Evolutionary conservation across 53 echinoderm and acorn worm genomes (phyloP).

Genomic region (Holothuria leucospilota): DNA sequence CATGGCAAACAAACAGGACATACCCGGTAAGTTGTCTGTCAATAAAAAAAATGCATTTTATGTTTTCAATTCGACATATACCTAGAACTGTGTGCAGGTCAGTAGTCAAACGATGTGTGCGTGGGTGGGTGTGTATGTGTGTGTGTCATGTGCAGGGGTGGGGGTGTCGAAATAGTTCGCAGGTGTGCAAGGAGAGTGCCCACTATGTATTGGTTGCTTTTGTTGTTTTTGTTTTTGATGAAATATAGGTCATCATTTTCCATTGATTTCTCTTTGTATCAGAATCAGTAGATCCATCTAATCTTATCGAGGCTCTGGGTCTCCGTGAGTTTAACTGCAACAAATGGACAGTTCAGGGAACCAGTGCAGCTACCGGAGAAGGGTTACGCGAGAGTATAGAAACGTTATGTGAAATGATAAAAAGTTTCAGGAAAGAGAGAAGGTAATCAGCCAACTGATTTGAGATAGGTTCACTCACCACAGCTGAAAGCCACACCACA

Average conservation of each 20-base stretch:
- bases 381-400: constrained; percentile 72
- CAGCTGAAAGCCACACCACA: too few relatives aligned
- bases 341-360: constrained; percentile 85
- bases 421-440: neutral
- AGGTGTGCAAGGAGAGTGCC: too few relatives aligned
- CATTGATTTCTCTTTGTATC: neutral
- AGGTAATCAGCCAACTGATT: too few relatives aligned
- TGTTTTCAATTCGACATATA: neutral
- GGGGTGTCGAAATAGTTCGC: too few relatives aligned
- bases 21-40: constrained; percentile 72
- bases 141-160: too few relatives aligned
- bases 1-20: constrained; percentile 92
- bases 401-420: constrained; percentile 38
- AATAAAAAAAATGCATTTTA: neutral
- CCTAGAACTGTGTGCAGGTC: neutral
- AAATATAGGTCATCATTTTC: neutral
- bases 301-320: constrained; percentile 66
- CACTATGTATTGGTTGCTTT: too few relatives aligned
- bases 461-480: too few relatives aligned
- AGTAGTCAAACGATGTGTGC: neutral
- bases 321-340: constrained; percentile 68
- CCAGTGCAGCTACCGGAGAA: constrained; percentile 85
- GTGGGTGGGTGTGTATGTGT: too few relatives aligned
- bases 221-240: too few relatives aligned
- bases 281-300: constrained; percentile 67